These are phyloP conservation scores for Diloba caeruleocephala DNA, from an alignment of 2,888 invertebrate genomes.

Conservation along the genomic window DNA sequence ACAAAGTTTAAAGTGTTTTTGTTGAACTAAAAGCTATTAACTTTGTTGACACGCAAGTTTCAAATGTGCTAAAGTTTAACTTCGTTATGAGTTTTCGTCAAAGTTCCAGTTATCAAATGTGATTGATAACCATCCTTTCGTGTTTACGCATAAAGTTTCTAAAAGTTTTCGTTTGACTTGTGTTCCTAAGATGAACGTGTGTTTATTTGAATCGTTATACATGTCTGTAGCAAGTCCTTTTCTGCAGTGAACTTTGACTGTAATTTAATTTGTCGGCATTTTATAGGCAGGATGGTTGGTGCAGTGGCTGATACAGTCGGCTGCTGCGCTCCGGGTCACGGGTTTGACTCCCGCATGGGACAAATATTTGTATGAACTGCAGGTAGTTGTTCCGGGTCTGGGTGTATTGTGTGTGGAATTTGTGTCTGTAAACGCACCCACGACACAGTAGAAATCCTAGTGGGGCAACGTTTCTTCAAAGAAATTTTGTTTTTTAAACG, in stretches of 20 bases:
- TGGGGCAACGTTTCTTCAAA: too few relatives aligned
- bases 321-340: too few relatives aligned
- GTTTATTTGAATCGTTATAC: constrained; percentile 14
- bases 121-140: constrained; percentile 1
- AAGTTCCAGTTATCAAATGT: constrained; percentile 6
- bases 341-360: too few relatives aligned
- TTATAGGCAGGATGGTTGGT: too few relatives aligned
- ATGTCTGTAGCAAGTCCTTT: constrained; percentile 8
- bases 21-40: constrained; percentile 62
- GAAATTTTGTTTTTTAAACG: too few relatives aligned
- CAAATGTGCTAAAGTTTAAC: constrained; percentile 42
- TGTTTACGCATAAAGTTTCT: neutral
- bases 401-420: too few relatives aligned
- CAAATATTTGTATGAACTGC: too few relatives aligned
- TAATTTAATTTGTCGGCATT: too few relatives aligned
- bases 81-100: constrained; percentile 41
- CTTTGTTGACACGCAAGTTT: constrained; percentile 62
- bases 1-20: constrained; percentile 62
- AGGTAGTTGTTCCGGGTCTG: too few relatives aligned
- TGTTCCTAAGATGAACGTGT: neutral
- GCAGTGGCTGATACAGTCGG: too few relatives aligned
- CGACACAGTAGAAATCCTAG: too few relatives aligned
- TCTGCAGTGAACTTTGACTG: constrained; percentile 12
- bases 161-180: neutral
- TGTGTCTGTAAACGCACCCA: too few relatives aligned